Conservation (phyloP, 2,113 vertebrate species). For the Amphiprion ocellaris region DNA sequence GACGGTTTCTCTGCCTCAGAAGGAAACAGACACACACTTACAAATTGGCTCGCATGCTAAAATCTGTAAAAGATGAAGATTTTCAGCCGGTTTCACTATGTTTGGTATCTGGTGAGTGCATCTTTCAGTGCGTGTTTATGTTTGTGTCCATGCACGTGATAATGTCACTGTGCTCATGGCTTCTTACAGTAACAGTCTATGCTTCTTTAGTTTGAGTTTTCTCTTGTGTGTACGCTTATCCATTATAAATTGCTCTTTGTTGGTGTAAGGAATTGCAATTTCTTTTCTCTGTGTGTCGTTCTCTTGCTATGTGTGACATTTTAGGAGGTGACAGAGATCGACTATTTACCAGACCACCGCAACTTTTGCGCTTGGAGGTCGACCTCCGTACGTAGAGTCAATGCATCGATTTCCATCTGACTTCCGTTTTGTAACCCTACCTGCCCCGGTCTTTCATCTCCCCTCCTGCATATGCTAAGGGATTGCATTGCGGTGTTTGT, state of each 20-base stretch:
- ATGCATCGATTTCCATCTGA: conserved; percentile 60
- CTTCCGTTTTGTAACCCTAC: conserved; percentile 53
- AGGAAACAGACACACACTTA: conserved; percentile 1
- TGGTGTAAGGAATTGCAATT: conserved; percentile 37
- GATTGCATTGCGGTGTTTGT: conserved; percentile 66
- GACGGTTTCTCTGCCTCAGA: background rate
- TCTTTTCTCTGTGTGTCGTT: conserved; percentile 57
- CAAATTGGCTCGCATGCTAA: background rate
- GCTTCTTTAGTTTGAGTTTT: conserved; percentile 15
- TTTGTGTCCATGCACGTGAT: conserved; percentile 11
- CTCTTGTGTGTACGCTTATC: conserved; percentile 5
- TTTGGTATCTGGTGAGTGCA: conserved; percentile 91
- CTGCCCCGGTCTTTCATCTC: conserved; percentile 17
- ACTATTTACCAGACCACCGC: conserved; percentile 73
- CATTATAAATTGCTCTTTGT: background rate
- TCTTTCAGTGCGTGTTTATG: background rate
- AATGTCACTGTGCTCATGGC: conserved; percentile 1
- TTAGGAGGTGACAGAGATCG: conserved; percentile 77
- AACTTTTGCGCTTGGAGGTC: conserved; percentile 83
- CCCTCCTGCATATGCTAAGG: conserved; percentile 26
- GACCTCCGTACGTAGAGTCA: conserved; percentile 78
- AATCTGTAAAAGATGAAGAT: conserved; percentile 83
- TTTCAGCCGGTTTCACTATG: conserved; percentile 90
- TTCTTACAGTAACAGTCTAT: conserved; percentile 21
- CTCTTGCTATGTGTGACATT: conserved; percentile 69